phyloP scores from a whole-genome alignment of 1,140 invertebrate species.

The Rhynchophorus ferrugineus region DNA sequence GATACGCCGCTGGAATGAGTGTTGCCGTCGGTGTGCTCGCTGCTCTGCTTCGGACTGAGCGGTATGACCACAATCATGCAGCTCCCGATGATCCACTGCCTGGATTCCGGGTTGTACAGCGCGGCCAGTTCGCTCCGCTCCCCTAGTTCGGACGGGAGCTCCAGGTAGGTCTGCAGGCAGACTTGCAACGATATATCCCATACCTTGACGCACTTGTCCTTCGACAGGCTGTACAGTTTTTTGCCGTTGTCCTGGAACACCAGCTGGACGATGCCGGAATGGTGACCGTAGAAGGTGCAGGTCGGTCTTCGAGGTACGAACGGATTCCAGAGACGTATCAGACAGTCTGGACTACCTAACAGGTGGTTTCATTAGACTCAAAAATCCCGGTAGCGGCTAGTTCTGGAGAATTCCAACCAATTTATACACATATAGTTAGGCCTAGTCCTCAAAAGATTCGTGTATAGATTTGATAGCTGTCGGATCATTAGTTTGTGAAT shows the following conservation, averaged over 20 bases:
- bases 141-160: conserved; percentile 50
- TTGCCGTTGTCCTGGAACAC: conserved; percentile 49
- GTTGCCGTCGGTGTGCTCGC: conserved; percentile 57
- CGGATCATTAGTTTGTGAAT: too few species aligned
- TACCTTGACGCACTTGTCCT: conserved; percentile 61
- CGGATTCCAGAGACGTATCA: conserved; percentile 67
- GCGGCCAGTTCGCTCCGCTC: conserved; percentile 50
- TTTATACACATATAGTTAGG: too few species aligned
- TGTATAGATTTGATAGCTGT: too few species aligned
- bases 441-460: too few species aligned
- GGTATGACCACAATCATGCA: conserved; percentile 51
- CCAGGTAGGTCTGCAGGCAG: conserved; percentile 58
- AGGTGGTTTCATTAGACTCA: neutral
- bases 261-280: conserved; percentile 56
- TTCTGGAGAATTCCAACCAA: too few species aligned
- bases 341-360: conserved; percentile 56
- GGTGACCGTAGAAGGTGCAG: conserved; percentile 58
- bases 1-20: conserved; percentile 57
- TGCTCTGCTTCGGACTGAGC: conserved; percentile 52
- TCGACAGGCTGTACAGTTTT: conserved; percentile 52
- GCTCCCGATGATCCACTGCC: conserved; percentile 55
- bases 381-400: neutral
- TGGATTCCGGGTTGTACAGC: conserved; percentile 55
- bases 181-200: conserved; percentile 55
- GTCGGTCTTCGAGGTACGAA: conserved; percentile 58